Evolutionary conservation across 35 echinoderm and acorn worm genomes (phyloP).

Genomic region (Chiridota heheva): DNA sequence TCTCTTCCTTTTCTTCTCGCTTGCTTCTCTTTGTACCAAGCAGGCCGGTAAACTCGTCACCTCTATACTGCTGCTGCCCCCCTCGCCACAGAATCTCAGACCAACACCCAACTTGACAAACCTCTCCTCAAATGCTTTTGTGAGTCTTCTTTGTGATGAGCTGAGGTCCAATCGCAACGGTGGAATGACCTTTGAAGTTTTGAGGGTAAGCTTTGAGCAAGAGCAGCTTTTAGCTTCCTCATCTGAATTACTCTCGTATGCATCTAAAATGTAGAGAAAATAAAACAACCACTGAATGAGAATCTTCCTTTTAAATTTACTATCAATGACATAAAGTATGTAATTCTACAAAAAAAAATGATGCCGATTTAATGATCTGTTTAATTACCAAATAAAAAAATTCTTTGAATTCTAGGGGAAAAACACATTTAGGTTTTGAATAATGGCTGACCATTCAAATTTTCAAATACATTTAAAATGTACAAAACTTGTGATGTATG

Average conservation of each 20-base stretch:
- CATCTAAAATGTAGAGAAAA: too few relatives aligned
- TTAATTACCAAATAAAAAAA: too few relatives aligned
- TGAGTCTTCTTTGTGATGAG: slow-evolving; percentile 37
- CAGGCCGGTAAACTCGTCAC: slow-evolving; percentile 72
- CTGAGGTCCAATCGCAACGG: slow-evolving; percentile 49
- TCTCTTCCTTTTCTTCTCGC: slow-evolving; percentile 62
- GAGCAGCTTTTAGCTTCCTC: neutral
- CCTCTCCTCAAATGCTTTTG: slow-evolving; percentile 44
- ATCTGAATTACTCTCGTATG: too few relatives aligned
- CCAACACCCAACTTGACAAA: slow-evolving; percentile 60
- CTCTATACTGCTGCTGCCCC: neutral
- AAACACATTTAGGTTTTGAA: too few relatives aligned
- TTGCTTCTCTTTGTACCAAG: slow-evolving; percentile 84
- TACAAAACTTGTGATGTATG: too few relatives aligned
- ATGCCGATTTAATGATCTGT: too few relatives aligned
- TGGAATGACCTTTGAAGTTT: slow-evolving; percentile 60
- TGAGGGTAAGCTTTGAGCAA: slow-evolving; percentile 17
- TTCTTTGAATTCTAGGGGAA: too few relatives aligned
- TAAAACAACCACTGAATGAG: neutral
- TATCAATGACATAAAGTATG: neutral
- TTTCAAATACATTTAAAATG: too few relatives aligned
- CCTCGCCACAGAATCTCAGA: slow-evolving; percentile 10
- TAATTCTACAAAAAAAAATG: too few relatives aligned
- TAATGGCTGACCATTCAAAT: too few relatives aligned
- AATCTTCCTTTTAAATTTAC: neutral